These are phyloP conservation scores for Camponotus vicinus DNA, from an alignment of 1,140 invertebrate species.

Conservation along the genomic window DNA sequence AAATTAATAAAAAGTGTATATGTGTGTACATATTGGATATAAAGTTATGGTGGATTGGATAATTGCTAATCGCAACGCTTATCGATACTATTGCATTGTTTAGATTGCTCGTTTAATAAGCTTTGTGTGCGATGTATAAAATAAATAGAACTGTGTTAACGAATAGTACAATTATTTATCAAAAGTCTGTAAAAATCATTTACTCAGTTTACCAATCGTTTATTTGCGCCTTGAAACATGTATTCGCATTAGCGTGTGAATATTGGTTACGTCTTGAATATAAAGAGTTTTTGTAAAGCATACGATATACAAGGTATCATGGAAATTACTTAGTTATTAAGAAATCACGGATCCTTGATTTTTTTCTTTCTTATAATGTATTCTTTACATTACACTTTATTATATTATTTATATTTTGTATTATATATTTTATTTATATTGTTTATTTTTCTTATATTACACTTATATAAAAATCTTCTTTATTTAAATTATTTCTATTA, in stretches of 20 bases:
- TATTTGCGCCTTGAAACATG: neutral
- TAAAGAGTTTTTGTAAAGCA: neutral
- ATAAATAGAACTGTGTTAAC: neutral
- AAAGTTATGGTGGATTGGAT: neutral
- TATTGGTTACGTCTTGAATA: neutral
- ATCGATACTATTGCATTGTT: neutral
- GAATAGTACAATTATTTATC: neutral
- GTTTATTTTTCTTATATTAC: neutral
- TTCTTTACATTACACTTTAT: neutral
- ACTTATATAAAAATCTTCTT: too few relatives aligned
- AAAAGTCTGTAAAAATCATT: slow-evolving; percentile 14
- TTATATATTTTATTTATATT: neutral
- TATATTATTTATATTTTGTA: neutral
- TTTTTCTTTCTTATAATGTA: neutral
- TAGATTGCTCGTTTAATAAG: neutral
- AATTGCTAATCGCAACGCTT: neutral
- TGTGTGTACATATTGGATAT: neutral
- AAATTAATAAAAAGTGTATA: neutral
- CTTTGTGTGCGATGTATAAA: neutral
- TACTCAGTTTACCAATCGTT: neutral
- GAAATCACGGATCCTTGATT: neutral
- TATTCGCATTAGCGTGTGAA: neutral
- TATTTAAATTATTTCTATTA: neutral
- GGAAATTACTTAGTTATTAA: neutral
- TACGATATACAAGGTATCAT: neutral